A percentile compares a stretch with the other conserved stretches of the same genome.
Evolutionary conservation across 2,888 invertebrate species (phyloP).

Genomic region (Hecatera dysodea): DNA sequence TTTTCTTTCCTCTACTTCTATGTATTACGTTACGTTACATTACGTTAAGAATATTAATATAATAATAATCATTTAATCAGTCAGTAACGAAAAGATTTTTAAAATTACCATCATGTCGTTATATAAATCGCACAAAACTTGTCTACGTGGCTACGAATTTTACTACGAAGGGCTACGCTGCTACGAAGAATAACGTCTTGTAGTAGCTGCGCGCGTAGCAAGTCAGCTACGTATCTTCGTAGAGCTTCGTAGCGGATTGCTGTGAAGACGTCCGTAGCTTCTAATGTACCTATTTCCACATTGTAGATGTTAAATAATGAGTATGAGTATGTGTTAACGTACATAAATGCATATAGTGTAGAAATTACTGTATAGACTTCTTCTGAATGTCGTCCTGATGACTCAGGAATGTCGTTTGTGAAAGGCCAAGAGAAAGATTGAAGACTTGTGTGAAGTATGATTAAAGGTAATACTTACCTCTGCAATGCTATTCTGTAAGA

Average conservation of each 20-base stretch:
- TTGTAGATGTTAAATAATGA: not conserved
- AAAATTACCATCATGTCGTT: not conserved
- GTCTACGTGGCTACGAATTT: constrained; percentile 33
- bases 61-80: not conserved
- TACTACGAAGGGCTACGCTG: constrained; percentile 6
- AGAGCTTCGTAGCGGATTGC: constrained; percentile 51
- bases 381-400: no score
- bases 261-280: constrained; percentile 18
- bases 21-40: no score
- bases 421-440: not conserved
- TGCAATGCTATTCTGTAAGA: no score
- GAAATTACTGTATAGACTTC: not conserved
- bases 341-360: not conserved
- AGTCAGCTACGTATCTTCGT: constrained; percentile 53
- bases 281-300: not conserved
- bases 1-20: not conserved
- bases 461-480: not conserved
- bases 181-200: constrained; percentile 48
- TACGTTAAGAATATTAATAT: no score
- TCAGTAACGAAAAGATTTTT: not conserved
- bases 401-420: not conserved
- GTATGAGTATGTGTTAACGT: not conserved
- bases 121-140: not conserved
- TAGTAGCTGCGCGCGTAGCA: constrained; percentile 41
- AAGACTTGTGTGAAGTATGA: not conserved